A percentile compares a stretch with the other conserved stretches of the same genome.
Conservation (phyloP, 2,888 invertebrate genomes). For the Epiblema foenella region DNA sequence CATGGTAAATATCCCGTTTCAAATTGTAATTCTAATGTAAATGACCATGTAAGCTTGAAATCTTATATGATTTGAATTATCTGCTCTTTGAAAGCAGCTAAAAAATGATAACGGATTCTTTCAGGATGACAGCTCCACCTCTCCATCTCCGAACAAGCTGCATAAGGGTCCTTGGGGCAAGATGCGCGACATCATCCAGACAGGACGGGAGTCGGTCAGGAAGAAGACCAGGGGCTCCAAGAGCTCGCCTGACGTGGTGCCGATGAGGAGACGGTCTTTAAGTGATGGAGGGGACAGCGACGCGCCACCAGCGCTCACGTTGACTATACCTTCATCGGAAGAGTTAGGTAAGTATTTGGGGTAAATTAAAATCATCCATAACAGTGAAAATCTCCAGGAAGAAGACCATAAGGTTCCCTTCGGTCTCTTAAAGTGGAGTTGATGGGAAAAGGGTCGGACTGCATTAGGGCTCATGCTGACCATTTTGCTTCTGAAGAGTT, state of each 20-base stretch:
- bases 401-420: no score
- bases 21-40: no score
- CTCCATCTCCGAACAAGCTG: conserved; percentile 80
- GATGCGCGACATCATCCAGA: conserved; percentile 91
- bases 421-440: no score
- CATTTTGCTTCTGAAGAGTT: no score
- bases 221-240: conserved; percentile 81
- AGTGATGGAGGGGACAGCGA: conserved; percentile 81
- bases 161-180: conserved; percentile 91
- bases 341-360: conserved; percentile 73
- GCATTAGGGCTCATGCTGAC: no score
- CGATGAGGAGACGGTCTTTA: conserved; percentile 71
- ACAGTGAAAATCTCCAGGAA: no score
- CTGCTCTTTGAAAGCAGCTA: no score
- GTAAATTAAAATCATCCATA: background rate
- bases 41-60: no score
- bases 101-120: conserved; percentile 13
- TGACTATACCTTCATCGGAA: conserved; percentile 86
- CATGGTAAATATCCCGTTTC: no score
- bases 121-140: conserved; percentile 81
- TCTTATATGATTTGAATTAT: no score
- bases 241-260: conserved; percentile 73
- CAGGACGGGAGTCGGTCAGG: conserved; percentile 87
- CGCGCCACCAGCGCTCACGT: conserved; percentile 81
- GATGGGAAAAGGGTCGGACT: no score